Evolutionary conservation across 2,797 vertebrate genomes (phyloP).

Genomic region (Pangasius macronema): DNA sequence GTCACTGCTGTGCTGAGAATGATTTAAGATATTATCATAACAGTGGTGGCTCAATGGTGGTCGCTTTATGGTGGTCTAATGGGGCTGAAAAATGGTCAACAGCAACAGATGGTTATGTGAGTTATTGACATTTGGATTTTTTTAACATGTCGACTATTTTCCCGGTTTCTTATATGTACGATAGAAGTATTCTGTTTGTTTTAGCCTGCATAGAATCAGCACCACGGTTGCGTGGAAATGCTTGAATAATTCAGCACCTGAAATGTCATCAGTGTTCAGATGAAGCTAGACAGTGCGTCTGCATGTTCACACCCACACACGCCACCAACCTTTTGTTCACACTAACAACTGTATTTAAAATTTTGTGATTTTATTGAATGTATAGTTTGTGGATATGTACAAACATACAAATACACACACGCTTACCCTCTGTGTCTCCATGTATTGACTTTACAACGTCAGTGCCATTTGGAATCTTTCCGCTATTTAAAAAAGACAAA

Average conservation of each 20-base stretch:
- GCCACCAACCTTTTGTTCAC: constrained; percentile 4
- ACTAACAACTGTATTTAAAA: background rate
- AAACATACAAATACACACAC: background rate
- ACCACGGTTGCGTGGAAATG: background rate
- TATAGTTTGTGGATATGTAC: background rate
- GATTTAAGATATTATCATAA: background rate
- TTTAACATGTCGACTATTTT: no score
- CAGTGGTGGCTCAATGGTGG: background rate
- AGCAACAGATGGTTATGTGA: background rate
- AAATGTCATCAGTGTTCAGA: constrained; percentile 14
- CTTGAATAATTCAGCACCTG: constrained; percentile 16
- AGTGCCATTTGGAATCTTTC: constrained; percentile 90
- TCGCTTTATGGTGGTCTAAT: background rate
- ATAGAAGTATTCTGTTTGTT: background rate
- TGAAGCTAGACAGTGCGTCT: constrained; percentile 1
- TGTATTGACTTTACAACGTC: constrained; percentile 76
- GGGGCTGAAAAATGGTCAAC: background rate
- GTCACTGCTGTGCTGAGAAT: background rate
- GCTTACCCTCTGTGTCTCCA: constrained; percentile 84
- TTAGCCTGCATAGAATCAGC: background rate
- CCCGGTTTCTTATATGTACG: no score
- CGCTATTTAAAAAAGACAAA: constrained; percentile 70
- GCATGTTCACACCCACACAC: constrained; percentile 3
- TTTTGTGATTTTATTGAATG: background rate
- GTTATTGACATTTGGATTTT: no score